Conservation (phyloP, 2,797 vertebrate species). For the Bradypus variegatus region DNA sequence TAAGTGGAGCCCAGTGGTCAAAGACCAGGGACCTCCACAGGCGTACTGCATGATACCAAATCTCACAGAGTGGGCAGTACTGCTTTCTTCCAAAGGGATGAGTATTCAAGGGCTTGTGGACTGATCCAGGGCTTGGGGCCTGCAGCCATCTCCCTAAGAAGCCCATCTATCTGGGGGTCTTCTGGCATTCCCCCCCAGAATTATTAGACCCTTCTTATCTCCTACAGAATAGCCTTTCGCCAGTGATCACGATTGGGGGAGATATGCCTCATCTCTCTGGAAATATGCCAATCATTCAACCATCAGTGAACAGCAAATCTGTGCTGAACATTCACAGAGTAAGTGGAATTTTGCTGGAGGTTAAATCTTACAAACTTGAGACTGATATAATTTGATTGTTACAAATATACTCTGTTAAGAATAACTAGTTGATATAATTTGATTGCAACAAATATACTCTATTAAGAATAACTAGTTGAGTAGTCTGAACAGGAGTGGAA, state of each 20-base stretch:
- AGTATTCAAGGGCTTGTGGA: background rate
- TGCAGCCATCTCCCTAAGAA: background rate
- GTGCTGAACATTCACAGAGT: background rate
- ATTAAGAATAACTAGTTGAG: slow-evolving; percentile 2
- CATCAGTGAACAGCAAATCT: background rate
- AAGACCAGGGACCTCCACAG: background rate
- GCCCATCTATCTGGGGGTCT: background rate
- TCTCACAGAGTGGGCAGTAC: background rate
- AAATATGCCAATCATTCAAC: background rate
- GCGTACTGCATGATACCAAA: background rate
- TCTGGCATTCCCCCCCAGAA: background rate
- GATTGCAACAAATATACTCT: slow-evolving; percentile 26
- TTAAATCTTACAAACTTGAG: slow-evolving; percentile 4
- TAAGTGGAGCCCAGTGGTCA: background rate
- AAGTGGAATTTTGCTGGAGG: background rate
- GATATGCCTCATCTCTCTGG: background rate
- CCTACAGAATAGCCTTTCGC: background rate
- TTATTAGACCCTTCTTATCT: background rate
- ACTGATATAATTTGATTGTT: background rate
- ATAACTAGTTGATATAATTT: background rate
- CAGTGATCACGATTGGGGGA: background rate
- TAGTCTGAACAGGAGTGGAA: background rate
- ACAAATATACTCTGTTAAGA: slow-evolving; percentile 31
- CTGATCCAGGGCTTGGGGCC: background rate
- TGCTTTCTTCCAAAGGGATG: background rate